Evolutionary conservation across 2,113 vertebrate genomes (phyloP).

Genomic region (Ceratotherium simum): DNA sequence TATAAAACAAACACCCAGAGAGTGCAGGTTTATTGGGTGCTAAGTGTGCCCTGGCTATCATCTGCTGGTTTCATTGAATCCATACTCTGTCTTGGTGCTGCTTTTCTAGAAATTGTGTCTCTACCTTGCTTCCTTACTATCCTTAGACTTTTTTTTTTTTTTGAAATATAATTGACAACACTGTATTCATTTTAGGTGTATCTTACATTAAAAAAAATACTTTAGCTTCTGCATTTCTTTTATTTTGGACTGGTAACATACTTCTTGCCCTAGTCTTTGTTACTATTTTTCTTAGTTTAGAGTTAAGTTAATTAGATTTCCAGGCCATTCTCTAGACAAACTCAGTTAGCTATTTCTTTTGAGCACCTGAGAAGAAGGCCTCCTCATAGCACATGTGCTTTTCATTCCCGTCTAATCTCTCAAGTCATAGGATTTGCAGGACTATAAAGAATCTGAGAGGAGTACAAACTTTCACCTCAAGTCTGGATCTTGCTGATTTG

Average conservation of each 20-base stretch:
- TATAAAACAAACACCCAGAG: conserved; percentile 34
- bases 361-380: background rate
- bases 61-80: conserved; percentile 43
- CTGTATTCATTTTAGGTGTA: background rate
- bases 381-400: background rate
- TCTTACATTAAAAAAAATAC: background rate
- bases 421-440: background rate
- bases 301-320: conserved; percentile 14
- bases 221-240: conserved; percentile 46
- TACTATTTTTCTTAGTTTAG: conserved; percentile 49
- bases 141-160: background rate
- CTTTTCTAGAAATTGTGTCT: conserved; percentile 19
- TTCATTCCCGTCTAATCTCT: background rate
- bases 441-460: conserved; percentile 14
- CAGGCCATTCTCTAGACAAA: background rate
- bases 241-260: background rate
- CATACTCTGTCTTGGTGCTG: background rate
- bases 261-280: background rate
- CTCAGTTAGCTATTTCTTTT: background rate
- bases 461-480: background rate
- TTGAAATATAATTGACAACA: background rate
- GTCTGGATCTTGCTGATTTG: background rate
- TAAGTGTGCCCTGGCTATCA: conserved; percentile 56
- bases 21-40: conserved; percentile 64
- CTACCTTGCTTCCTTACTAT: conserved; percentile 18